Evolutionary conservation across 2,888 invertebrate species (phyloP).

Genomic region (Cyaniris semiargus): DNA sequence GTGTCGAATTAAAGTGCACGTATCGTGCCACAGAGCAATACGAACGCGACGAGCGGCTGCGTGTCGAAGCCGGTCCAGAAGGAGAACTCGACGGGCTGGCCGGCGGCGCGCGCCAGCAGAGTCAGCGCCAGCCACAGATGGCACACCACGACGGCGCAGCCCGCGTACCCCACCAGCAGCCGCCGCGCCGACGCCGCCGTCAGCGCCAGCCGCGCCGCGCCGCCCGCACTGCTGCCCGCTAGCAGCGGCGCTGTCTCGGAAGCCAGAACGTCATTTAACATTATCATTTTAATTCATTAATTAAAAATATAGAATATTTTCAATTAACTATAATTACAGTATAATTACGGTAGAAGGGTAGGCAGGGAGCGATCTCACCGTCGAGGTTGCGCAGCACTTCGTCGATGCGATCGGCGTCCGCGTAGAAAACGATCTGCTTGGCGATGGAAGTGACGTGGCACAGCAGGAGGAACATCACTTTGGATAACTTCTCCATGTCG

Average conservation of each 20-base stretch:
- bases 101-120: conserved; percentile 47
- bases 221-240: conserved; percentile 28
- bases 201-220: conserved; percentile 30
- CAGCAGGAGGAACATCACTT: conserved; percentile 69
- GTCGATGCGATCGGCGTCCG: conserved; percentile 48
- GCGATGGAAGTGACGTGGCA: conserved; percentile 68
- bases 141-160: conserved; percentile 62
- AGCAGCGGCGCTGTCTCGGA: conserved; percentile 37
- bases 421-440: conserved; percentile 64
- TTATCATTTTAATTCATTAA: background rate
- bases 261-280: background rate
- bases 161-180: conserved; percentile 46
- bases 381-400: conserved; percentile 47
- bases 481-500: conserved; percentile 64
- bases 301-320: background rate
- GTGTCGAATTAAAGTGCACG: background rate
- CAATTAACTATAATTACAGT: no score
- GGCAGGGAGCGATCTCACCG: conserved; percentile 36
- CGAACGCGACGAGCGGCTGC: conserved; percentile 38
- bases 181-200: conserved; percentile 45
- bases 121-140: conserved; percentile 62
- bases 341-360: no score
- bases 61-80: conserved; percentile 45
- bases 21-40: background rate
- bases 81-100: conserved; percentile 53